Percentiles rank a stretch among this genome's conserved stretches.
phyloP scores from a whole-genome alignment of 2,113 vertebrate genomes.

The Anoplopoma fimbria region DNA sequence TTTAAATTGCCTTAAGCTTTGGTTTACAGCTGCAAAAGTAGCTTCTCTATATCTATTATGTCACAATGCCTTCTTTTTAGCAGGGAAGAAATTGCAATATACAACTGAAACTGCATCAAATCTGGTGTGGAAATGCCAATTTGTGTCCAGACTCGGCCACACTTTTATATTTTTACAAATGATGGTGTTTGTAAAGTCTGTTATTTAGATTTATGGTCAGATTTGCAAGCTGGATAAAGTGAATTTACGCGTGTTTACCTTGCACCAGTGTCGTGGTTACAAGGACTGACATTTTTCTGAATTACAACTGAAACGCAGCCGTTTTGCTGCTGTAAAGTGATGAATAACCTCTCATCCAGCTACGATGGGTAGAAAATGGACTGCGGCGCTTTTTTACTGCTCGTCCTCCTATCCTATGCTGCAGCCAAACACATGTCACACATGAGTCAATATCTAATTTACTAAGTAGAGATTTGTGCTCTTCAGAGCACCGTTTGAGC shows the following conservation, averaged over 20 bases:
- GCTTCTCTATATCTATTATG: background rate
- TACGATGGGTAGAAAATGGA: conserved; percentile 50
- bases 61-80: background rate
- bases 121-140: background rate
- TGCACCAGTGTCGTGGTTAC: background rate
- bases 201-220: conserved; percentile 3
- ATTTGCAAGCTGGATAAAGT: conserved; percentile 8
- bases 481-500: conserved; percentile 35
- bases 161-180: background rate
- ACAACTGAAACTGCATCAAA: background rate
- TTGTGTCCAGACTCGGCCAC: background rate
- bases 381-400: background rate
- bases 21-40: background rate
- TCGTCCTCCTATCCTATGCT: background rate
- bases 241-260: conserved; percentile 17
- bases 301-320: conserved; percentile 44
- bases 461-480: conserved; percentile 63
- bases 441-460: conserved; percentile 74
- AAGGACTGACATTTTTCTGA: conserved; percentile 25
- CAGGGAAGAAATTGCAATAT: background rate
- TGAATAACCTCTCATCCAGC: conserved; percentile 47
- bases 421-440: conserved; percentile 55
- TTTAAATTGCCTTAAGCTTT: background rate
- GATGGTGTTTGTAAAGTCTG: background rate
- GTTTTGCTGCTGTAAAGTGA: conserved; percentile 17